phyloP scores from a whole-genome alignment of 30 jellyfish, hydroid and myxozoan species.

The Clytia hemisphaerica region DNA sequence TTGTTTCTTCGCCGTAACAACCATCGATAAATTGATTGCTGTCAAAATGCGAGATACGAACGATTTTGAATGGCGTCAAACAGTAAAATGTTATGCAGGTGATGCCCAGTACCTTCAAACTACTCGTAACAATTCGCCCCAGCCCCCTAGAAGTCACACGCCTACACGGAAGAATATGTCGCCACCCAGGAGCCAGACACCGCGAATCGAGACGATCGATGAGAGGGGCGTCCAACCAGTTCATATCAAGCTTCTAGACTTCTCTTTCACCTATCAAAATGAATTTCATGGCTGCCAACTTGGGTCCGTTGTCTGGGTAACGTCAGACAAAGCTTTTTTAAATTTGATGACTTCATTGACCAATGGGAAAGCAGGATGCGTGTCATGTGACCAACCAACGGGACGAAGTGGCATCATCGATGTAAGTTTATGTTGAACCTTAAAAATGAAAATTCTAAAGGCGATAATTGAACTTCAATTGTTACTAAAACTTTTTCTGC shows the following conservation, averaged over 20 bases:
- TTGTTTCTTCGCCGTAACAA: not conserved
- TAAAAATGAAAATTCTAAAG: not conserved
- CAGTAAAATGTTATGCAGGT: not conserved
- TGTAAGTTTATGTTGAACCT: constrained; percentile 5
- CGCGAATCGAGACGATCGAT: not conserved
- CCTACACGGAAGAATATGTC: too few relatives aligned
- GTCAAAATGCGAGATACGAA: constrained; percentile 47
- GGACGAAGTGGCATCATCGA: constrained; percentile 65
- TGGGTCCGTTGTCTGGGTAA: constrained; percentile 51
- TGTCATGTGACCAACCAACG: constrained; percentile 45
- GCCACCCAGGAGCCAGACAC: too few relatives aligned
- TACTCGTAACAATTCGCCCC: too few relatives aligned
- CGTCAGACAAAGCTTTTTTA: constrained; percentile 61
- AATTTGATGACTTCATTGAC: not conserved
- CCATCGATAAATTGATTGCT: constrained; percentile 58
- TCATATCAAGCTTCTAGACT: constrained; percentile 55
- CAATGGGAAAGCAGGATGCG: constrained; percentile 44
- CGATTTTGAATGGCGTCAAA: constrained; percentile 82
- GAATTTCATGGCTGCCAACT: constrained; percentile 63
- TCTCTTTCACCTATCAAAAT: constrained; percentile 43
- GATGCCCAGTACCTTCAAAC: too few relatives aligned
- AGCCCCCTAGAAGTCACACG: too few relatives aligned
- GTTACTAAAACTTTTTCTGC: not conserved
- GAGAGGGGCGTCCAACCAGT: not conserved
- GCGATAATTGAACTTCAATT: not conserved